A percentile compares a stretch with the other conserved stretches of the same genome.
Evolutionary conservation across 2,797 vertebrate species (phyloP).

Genomic region (Borostomias antarcticus): DNA sequence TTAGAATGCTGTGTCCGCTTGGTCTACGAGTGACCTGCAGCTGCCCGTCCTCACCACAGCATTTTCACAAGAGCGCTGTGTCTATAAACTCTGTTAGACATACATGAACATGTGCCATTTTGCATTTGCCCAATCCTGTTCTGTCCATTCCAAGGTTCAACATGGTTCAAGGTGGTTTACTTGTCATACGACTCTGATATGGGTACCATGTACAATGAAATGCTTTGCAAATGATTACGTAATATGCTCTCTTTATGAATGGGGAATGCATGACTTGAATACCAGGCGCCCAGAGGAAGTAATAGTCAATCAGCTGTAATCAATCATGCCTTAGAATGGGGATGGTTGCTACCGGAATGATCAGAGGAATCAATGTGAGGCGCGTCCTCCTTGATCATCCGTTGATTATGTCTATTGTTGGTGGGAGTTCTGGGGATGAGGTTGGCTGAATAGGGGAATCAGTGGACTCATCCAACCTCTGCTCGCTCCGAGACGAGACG

Average conservation of each 20-base stretch:
- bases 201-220: no score
- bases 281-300: background rate
- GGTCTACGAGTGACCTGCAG: no score
- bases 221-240: background rate
- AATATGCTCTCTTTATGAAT: background rate
- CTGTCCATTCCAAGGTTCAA: no score
- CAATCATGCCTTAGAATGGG: background rate
- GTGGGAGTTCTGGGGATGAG: conserved; percentile 22
- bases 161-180: no score
- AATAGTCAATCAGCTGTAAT: background rate
- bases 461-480: conserved; percentile 19
- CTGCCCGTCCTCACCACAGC: no score
- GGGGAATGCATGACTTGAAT: background rate
- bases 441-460: conserved; percentile 26
- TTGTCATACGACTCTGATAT: no score
- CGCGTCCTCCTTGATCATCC: background rate
- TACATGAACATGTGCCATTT: background rate
- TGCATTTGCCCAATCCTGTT: background rate
- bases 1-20: no score
- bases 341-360: background rate
- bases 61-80: no score
- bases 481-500: conserved; percentile 8
- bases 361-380: background rate
- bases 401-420: conserved; percentile 32
- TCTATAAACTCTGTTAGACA: no score